These are phyloP conservation scores for Mustelus asterias DNA, from an alignment of 2,113 vertebrate genomes.

Conservation along the genomic window DNA sequence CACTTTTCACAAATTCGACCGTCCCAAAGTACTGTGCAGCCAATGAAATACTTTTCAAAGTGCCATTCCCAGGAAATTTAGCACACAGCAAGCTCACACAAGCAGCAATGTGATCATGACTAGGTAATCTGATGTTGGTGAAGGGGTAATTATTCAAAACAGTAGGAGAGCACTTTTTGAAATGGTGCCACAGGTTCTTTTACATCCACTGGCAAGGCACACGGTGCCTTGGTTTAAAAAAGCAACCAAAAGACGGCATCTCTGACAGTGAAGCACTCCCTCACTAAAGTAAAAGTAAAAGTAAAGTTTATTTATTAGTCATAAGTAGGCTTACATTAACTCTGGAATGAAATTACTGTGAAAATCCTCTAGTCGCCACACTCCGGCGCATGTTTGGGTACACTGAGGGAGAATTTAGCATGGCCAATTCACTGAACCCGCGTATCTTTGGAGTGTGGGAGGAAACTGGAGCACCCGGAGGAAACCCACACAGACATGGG, in stretches of 20 bases:
- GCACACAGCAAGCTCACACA: neutral
- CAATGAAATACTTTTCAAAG: neutral
- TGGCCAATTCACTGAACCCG: too few relatives aligned
- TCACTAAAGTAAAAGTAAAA: neutral
- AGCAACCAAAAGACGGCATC: neutral
- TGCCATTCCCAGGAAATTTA: neutral
- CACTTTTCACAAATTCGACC: neutral
- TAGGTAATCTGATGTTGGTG: neutral
- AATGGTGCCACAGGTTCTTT: neutral
- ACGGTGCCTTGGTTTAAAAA: neutral
- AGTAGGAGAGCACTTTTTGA: neutral
- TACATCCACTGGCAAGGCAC: neutral
- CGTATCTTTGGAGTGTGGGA: too few relatives aligned
- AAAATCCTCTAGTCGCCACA: too few relatives aligned
- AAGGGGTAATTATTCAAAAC: neutral
- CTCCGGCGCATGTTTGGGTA: too few relatives aligned
- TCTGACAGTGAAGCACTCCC: neutral
- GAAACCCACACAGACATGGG: too few relatives aligned
- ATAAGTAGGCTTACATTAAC: too few relatives aligned
- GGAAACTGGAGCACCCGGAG: too few relatives aligned
- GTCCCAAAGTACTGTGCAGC: neutral
- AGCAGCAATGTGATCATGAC: neutral
- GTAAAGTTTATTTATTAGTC: too few relatives aligned
- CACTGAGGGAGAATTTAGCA: too few relatives aligned
- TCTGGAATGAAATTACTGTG: too few relatives aligned